Evolutionary conservation across 2,797 vertebrate genomes (phyloP), one percentile per base, ranked within the genome.

Genomic region (Acrossocheilus wenchowensis): DNA sequence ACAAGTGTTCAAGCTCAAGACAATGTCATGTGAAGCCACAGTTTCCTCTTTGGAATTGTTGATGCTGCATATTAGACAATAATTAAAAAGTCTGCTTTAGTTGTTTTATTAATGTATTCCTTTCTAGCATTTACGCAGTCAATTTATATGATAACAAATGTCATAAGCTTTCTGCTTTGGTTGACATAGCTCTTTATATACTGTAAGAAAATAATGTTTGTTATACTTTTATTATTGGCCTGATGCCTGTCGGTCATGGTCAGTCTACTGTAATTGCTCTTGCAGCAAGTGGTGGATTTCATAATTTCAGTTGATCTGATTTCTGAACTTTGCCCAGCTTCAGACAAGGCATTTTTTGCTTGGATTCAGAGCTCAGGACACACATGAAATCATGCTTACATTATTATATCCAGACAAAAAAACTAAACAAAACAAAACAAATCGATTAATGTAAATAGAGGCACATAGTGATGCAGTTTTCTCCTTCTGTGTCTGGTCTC

Each of bases 271-370:
- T 34, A 83, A n/a, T 7, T 21, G 4, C 34, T 84, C 50, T 88
- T 88, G 85, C 85, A 85, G 62, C 60, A 83, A 72, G 80, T 83
- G 43, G 88, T 34, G 9, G 57, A 84, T 90, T 90, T 89, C 87
- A 73, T 74, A n/a, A 87, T 74, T 87, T 82, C 23, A 81, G 86
- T 50, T 84, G 77, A 80, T 74, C 79, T 78, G 71, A 62, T 54
- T 79, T 64, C 36, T 89, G 85, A 90, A 84, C 89, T 89, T 90
- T 89, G 87, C 82, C 84, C 89, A 11, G 83, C 36, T 82, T 86
- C 19, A 69, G 45, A 64, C 83, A 77, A n/a, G 30, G 30, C 45
- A 73, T 52, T 57, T 75, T n/a, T 45, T 34, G 82, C 19, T 43
- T 71, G 14, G 15, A 72, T 71, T 48, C 14, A 0, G 23, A 71